These are phyloP conservation scores for Cyaniris semiargus DNA, from an alignment of 2,888 invertebrate genomes.

Conservation along the genomic window DNA sequence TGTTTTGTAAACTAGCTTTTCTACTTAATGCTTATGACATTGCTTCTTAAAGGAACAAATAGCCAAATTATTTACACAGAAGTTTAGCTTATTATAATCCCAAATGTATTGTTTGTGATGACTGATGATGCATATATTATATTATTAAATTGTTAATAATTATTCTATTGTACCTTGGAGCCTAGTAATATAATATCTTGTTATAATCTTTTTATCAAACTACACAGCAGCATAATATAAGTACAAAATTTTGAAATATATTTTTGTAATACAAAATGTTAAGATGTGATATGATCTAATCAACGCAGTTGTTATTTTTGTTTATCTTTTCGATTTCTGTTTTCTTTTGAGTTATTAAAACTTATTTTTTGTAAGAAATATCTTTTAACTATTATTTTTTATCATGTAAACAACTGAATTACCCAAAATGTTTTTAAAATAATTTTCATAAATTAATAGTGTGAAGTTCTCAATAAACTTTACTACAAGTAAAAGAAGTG, in stretches of 20 bases:
- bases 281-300: neutral
- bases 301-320: neutral
- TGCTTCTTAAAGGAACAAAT: neutral
- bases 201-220: neutral
- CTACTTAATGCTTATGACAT: neutral
- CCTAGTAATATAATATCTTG: neutral
- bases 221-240: slow-evolving; percentile 13
- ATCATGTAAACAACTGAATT: neutral
- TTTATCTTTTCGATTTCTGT: slow-evolving; percentile 3
- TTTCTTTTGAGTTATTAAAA: slow-evolving; percentile 19
- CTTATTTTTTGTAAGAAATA: neutral
- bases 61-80: slow-evolving; percentile 1
- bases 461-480: neutral
- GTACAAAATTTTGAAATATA: slow-evolving; percentile 1
- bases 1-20: neutral
- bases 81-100: neutral
- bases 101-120: slow-evolving; percentile 5
- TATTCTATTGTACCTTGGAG: neutral
- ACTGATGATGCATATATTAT: neutral
- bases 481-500: no score
- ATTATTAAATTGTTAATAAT: neutral
- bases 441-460: neutral
- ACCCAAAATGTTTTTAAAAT: no score
- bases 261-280: neutral
- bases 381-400: neutral